Evolutionary conservation across 1,140 invertebrate genomes (phyloP), one percentile per base, ranked within the genome.

Genomic region (Zophobas atratus): DNA sequence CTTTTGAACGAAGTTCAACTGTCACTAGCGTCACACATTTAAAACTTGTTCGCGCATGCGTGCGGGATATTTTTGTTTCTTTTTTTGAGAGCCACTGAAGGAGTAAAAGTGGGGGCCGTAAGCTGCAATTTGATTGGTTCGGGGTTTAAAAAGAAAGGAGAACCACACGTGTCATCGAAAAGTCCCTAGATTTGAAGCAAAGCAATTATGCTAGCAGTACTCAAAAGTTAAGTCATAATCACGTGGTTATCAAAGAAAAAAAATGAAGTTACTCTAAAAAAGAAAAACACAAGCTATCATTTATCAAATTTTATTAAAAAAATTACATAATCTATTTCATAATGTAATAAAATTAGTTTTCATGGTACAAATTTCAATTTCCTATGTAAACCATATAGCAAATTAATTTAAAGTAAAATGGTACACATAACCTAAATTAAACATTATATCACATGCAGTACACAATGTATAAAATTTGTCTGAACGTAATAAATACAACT

Each of bases 271-370:
- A 20, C 20, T 20, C 20, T 20, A 20, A 20, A 20, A 20, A 20
- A 20, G 20, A 20, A 20, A 20, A 20, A 20, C 20, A 4, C 20
- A 6, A 51, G 49, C 49, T 2, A 2, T 20, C 43, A 63, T 38
- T 67, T 67, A 67, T 67, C 60, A 67, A 67, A 67, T 67, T 79
- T 79, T 79, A 79, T 79, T 76, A 49, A 75, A 79, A 78, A 79
- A 79, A 72, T 79, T 79, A 79, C 77, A 76, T 79, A 70, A 79
- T 79, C 77, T 79, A 79, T 56, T 51, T 33, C 56, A 75, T 60
- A 79, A 75, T 75, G 73, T 72, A 79, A 79, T 79, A 79, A 79
- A 78, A 77, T 70, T 71, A 72, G 67, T 79, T 49, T 32, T 79
- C 63, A 55, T 75, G 74, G 74, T 75, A 75, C 48, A 75, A 75